Base-by-base conservation (phyloP, 2,797 vertebrate species). In the Anolis apletophallus region DNA sequence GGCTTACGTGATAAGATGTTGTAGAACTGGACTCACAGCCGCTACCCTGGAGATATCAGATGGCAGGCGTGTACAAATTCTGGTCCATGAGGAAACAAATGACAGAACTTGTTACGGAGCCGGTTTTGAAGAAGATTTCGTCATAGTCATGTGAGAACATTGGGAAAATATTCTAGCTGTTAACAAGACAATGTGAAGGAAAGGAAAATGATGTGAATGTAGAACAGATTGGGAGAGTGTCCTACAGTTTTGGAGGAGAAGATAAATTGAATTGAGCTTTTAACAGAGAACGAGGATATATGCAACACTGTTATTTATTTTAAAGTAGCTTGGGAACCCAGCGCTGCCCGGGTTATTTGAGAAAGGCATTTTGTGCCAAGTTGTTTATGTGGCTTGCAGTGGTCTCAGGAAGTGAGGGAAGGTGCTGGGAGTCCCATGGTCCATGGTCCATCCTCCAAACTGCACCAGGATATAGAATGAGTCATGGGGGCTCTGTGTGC, bases 21-120 rank as follows among this genome's bases (percentile, higher is more conserved):
- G 90, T 85, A 85, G 77, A 86, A 90, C 80, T 50, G 29, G 80
- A 78, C 80, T 81, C 84, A 86, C 90, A 79, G 83, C 4, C 81
- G 40, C 54, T 89, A 46, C 78, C 59, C 90, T 87, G 77, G 84
- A 88, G 23, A 90, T 82, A 77, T 91, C 68, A 54, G 32, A 29
- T 92, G 85, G 86, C 91, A 87, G 61, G 78, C 67, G 64, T 55
- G 57, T 81, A 68, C 46, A 52, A 12, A 50, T 32, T 80, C 1
- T 88, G 80, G 86, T 75, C 69, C 61, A 50, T 32, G 78, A 88
- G 32, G 69, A 89, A 80, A 89, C 91, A 82, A 82, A 83, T 52
- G 6, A 81, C 87, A 46, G 23, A 79, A 29, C 34, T 74, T 92
- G 59, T 34, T 32, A 57, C 26, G 67, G 26, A 73, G 91, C 86